Evolutionary conservation across 2,888 invertebrate genomes (phyloP), one percentile per base, ranked within the genome.

Genomic region (Acronicta leporina): DNA sequence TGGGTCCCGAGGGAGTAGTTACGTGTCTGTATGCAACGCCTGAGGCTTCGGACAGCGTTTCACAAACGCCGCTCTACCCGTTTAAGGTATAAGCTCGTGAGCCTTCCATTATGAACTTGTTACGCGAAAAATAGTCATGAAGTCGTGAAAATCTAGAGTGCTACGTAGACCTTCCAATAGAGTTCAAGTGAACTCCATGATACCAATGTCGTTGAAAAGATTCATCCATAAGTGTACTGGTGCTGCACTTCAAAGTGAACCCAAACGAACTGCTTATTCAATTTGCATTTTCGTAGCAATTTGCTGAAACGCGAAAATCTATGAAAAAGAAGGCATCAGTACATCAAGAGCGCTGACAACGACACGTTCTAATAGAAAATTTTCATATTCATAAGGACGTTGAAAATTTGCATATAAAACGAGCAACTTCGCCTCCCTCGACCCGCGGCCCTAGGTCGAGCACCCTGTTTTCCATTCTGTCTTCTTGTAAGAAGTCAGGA

Each of bases 321-420:
- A 82, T 83, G 76, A 79, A 83, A 80, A 83, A 83, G 82, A 84
- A 81, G 84, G 80, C 85, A 78, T 80, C 81, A 82, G 89, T 85
- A 89, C 87, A 85, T 90, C 89, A 89, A 87, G 86, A 88, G 83
- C 85, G 92, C 92, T 93, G 94, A 92, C 91, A 88, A 87, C 88
- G 92, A 92, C 93, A 92, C 89, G 91, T 92, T 91, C 92, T 94
- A 92, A 94, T 94, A 94, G 93, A 94, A 94, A 94, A 94, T 94
- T 94, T 94, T 94, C 94, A 94, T 94, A 94, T 94, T 94, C 94
- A 94, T 94, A 94, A 94, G 92, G 89, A 91, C 90, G 91, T 90
- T 84, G 86, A 81, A 85, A 88, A 94, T 94, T 94, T 92, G 90
- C 94, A 94, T 94, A 93, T 91, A 94, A 94, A 94, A 94, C 94